Evolutionary conservation across 2,797 vertebrate species (phyloP).

Genomic region (Pitangus sulphuratus): DNA sequence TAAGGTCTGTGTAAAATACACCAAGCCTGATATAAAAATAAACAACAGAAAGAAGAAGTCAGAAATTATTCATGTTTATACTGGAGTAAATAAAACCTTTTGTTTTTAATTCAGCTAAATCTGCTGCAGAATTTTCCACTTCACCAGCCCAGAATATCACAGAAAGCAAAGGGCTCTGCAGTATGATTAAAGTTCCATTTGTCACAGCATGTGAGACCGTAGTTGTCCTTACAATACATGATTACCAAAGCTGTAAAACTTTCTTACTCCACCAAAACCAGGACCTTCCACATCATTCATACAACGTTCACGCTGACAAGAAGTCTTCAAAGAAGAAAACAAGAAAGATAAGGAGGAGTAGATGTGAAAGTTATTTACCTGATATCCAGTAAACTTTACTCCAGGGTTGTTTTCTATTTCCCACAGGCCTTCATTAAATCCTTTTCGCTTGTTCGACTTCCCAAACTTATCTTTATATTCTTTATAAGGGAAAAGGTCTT

Average conservation of each 20-base stretch:
- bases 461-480: conserved; percentile 99
- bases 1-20: conserved; percentile 17
- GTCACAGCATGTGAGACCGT: not conserved
- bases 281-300: not conserved
- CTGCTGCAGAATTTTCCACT: conserved; percentile 48
- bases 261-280: not conserved
- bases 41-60: conserved; percentile 38
- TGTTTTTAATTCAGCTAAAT: conserved; percentile 53
- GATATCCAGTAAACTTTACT: conserved; percentile 96
- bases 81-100: conserved; percentile 37
- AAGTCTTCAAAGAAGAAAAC: not conserved
- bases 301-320: not conserved
- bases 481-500: conserved; percentile 96
- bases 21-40: not conserved
- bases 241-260: not conserved
- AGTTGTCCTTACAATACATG: not conserved
- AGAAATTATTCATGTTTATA: conserved; percentile 45
- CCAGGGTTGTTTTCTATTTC: conserved; percentile 98
- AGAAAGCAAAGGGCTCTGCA: conserved; percentile 8
- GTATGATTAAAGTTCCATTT: not conserved
- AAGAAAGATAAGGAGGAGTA: conserved; percentile 1
- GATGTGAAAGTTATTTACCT: conserved; percentile 79
- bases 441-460: conserved; percentile 98
- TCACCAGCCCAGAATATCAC: not conserved
- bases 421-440: conserved; percentile 98